phyloP scores from a whole-genome alignment of 2,113 vertebrate species.

The Neolamprologus toae region DNA sequence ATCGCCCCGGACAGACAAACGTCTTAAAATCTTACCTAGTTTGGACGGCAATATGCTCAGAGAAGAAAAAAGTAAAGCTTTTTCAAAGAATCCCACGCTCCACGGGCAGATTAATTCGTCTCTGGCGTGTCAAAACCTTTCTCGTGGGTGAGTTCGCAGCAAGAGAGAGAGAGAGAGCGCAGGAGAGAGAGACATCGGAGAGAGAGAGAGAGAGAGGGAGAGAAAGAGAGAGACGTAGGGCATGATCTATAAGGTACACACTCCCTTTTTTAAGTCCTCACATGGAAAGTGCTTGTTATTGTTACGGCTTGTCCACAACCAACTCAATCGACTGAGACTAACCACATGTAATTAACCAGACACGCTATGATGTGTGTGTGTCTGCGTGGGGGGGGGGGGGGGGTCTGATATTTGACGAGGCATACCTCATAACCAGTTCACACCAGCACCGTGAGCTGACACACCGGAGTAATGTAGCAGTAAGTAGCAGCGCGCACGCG shows the following conservation, averaged over 20 bases:
- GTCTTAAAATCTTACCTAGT: neutral
- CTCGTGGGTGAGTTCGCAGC: constrained; percentile 6
- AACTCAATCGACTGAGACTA: neutral
- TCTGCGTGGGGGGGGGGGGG: neutral
- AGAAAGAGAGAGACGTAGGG: neutral
- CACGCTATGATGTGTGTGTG: neutral
- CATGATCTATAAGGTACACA: neutral
- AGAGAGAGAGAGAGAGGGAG: neutral
- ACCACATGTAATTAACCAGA: neutral
- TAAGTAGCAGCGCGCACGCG: neutral
- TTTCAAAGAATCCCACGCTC: neutral
- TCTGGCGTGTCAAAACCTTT: constrained; percentile 7
- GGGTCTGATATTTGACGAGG: constrained; percentile 10
- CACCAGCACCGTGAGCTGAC: neutral
- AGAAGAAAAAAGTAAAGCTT: neutral
- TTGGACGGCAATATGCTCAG: neutral
- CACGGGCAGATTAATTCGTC: neutral
- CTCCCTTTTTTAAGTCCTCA: neutral
- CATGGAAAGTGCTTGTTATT: neutral
- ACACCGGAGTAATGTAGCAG: neutral
- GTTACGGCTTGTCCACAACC: neutral
- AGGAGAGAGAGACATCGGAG: neutral
- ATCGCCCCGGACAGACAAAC: neutral
- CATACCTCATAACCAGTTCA: neutral
- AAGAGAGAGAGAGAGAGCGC: neutral